These are phyloP conservation scores for Lindbergichthys nudifrons DNA, from an alignment of 2,797 vertebrate species.

Conservation along the genomic window DNA sequence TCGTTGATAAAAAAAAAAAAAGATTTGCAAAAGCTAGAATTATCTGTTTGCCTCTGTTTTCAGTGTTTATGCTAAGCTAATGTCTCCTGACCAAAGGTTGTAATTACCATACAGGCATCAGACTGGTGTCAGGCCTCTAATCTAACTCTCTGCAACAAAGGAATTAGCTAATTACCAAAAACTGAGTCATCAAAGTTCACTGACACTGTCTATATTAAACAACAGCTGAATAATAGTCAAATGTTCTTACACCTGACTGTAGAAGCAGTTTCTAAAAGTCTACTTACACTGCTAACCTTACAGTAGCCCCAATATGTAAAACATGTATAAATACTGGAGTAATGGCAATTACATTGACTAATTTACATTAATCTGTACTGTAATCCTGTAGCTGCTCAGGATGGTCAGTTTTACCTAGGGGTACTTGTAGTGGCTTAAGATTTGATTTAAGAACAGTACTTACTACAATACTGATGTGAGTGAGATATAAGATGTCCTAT, in stretches of 20 bases:
- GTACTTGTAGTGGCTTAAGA: background rate
- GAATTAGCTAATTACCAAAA: background rate
- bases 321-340: background rate
- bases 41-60: background rate
- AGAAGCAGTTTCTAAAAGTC: too few relatives aligned
- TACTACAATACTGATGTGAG: background rate
- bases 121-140: too few relatives aligned
- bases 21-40: background rate
- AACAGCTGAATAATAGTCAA: too few relatives aligned
- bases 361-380: too few relatives aligned
- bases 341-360: too few relatives aligned
- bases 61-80: background rate
- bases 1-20: background rate
- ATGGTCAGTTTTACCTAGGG: background rate
- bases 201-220: too few relatives aligned
- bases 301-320: background rate
- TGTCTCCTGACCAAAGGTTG: background rate
- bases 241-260: too few relatives aligned
- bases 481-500: background rate
- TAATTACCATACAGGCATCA: too few relatives aligned
- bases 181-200: too few relatives aligned
- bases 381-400: too few relatives aligned
- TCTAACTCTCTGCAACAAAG: background rate
- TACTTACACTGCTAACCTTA: background rate
- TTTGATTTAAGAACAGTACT: background rate